A percentile compares a stretch with the other conserved stretches of the same genome.
Conservation (phyloP, 2,888 invertebrate species). For the Ceraclea dissimilis region DNA sequence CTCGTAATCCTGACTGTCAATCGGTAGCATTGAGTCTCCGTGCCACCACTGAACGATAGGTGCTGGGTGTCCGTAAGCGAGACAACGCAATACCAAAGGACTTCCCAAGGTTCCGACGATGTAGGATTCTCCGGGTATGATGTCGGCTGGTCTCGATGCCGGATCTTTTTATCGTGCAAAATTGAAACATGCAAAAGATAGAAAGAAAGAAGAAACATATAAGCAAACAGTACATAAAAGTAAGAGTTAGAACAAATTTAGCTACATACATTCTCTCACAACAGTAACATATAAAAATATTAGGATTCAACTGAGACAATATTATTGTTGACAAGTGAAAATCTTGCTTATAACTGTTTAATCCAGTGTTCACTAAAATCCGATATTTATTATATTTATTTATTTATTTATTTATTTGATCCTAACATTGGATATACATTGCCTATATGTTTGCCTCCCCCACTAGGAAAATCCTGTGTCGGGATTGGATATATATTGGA, state of each 20-base stretch:
- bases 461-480: no score
- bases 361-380: no score
- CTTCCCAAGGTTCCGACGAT: conserved; percentile 64
- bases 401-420: no score
- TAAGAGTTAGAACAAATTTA: not conserved
- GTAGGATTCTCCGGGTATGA: conserved; percentile 56
- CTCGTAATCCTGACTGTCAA: conserved; percentile 60
- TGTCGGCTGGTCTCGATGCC: conserved; percentile 49
- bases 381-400: no score
- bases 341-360: no score
- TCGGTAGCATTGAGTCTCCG: conserved; percentile 66
- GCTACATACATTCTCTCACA: no score
- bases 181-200: conserved; percentile 10
- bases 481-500: no score
- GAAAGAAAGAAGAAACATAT: conserved; percentile 1
- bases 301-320: no score
- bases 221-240: not conserved
- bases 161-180: conserved; percentile 41
- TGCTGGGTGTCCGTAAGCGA: conserved; percentile 72
- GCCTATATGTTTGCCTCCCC: no score
- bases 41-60: conserved; percentile 83
- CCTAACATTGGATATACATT: no score
- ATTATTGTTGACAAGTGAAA: no score
- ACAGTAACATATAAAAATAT: no score
- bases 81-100: conserved; percentile 67